phyloP scores from a whole-genome alignment of 2,888 invertebrate species.

The Dryocosmus kuriphilus region DNA sequence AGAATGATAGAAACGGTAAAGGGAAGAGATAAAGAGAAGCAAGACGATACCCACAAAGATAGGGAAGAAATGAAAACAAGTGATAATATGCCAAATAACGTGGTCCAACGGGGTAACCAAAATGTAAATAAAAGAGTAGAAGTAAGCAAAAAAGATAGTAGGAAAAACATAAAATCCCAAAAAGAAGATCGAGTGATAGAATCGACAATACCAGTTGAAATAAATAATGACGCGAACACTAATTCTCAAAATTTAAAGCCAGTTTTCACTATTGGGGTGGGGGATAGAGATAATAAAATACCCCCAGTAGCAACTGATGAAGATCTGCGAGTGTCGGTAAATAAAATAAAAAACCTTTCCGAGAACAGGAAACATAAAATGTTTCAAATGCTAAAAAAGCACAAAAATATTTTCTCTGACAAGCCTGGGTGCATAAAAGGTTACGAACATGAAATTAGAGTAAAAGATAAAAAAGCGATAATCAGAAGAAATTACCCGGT shows the following conservation, averaged over 20 bases:
- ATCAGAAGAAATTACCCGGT: background rate
- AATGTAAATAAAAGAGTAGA: too few relatives aligned
- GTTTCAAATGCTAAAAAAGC: background rate
- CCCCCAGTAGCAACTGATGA: background rate
- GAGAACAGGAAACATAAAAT: background rate
- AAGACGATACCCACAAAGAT: too few relatives aligned
- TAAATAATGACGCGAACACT: background rate
- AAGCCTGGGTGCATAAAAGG: background rate
- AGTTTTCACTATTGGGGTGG: background rate
- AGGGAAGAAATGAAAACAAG: too few relatives aligned
- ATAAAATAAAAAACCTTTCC: background rate
- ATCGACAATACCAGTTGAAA: background rate
- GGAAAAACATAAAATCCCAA: too few relatives aligned
- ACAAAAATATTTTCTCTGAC: constrained; percentile 1
- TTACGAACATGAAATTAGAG: background rate
- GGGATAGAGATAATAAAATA: background rate
- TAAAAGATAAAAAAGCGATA: background rate
- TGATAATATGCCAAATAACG: too few relatives aligned
- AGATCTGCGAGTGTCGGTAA: background rate
- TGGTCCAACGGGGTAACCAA: too few relatives aligned
- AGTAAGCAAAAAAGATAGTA: too few relatives aligned
- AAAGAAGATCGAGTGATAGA: background rate
- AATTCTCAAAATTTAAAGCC: too few relatives aligned
- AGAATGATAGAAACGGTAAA: too few relatives aligned
- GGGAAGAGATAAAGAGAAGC: too few relatives aligned